These are phyloP conservation scores for Lamellibrachia luymesi DNA, from an alignment of 1,140 invertebrate species.

Conservation along the genomic window DNA sequence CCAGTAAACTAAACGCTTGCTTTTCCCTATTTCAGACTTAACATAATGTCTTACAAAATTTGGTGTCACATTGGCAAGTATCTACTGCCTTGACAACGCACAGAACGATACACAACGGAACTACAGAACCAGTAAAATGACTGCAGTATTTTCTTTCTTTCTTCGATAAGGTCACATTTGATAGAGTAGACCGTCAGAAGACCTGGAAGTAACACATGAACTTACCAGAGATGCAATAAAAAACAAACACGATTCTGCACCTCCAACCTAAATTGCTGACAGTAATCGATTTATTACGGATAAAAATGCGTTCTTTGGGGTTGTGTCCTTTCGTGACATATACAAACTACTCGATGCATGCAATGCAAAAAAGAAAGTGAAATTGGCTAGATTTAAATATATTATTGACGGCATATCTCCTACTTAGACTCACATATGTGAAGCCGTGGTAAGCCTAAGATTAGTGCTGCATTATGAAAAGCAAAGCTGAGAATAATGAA, in stretches of 20 bases:
- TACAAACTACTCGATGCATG: neutral
- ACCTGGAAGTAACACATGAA: neutral
- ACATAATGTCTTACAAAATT: neutral
- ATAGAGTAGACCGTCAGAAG: neutral
- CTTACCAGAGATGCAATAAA: neutral
- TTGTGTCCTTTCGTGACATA: neutral
- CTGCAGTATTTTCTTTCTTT: neutral
- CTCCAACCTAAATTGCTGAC: neutral
- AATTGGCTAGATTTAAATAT: neutral
- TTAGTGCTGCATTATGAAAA: neutral
- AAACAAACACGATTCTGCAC: neutral
- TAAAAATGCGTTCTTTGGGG: neutral
- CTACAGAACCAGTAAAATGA: neutral
- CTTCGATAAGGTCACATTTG: neutral
- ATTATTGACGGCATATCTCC: neutral
- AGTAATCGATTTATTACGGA: neutral
- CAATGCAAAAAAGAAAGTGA: neutral
- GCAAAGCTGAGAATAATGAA: neutral
- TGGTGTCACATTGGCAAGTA: neutral
- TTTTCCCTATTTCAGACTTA: too few species aligned
- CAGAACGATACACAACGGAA: neutral
- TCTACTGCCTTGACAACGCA: neutral
- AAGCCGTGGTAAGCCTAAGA: neutral
- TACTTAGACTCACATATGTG: neutral
- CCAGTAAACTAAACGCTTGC: too few species aligned